Percentiles rank a stretch among this genome's conserved stretches.
These are phyloP conservation scores for Noctua pronuba DNA, from an alignment of 2,888 invertebrate species.

Conservation along the genomic window DNA sequence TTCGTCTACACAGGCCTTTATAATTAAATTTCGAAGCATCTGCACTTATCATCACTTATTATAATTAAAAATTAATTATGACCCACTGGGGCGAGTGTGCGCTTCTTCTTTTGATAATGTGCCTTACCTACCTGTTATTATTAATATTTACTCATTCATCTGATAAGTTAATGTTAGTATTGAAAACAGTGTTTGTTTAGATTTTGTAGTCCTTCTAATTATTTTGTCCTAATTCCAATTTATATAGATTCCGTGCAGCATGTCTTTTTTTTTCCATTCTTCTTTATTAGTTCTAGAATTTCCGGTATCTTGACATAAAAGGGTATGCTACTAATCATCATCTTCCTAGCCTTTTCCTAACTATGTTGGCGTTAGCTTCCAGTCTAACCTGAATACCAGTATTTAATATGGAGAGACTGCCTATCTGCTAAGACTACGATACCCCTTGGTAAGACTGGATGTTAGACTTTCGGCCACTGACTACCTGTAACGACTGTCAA, in stretches of 20 bases:
- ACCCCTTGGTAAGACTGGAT: background rate
- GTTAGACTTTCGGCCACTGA: background rate
- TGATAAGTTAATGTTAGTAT: background rate
- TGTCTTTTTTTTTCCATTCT: background rate
- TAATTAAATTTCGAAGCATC: conserved; percentile 80
- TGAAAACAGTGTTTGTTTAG: background rate
- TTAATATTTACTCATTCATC: conserved; percentile 20
- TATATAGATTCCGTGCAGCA: background rate
- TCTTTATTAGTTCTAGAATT: background rate
- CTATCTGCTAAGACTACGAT: too few species aligned
- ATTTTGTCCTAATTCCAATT: background rate
- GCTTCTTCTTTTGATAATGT: conserved; percentile 53
- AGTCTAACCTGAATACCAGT: background rate
- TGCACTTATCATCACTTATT: conserved; percentile 79
- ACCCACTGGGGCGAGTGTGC: conserved; percentile 54
- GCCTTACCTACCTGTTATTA: conserved; percentile 43
- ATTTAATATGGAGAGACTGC: too few species aligned
- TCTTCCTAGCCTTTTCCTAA: background rate
- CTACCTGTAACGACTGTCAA: background rate
- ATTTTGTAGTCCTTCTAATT: background rate
- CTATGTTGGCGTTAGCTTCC: background rate
- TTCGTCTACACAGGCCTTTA: conserved; percentile 65
- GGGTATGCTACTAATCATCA: background rate
- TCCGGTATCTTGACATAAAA: background rate
- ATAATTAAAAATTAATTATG: conserved; percentile 80